Conservation (phyloP, 2,888 invertebrate genomes). For the Boloria selene region DNA sequence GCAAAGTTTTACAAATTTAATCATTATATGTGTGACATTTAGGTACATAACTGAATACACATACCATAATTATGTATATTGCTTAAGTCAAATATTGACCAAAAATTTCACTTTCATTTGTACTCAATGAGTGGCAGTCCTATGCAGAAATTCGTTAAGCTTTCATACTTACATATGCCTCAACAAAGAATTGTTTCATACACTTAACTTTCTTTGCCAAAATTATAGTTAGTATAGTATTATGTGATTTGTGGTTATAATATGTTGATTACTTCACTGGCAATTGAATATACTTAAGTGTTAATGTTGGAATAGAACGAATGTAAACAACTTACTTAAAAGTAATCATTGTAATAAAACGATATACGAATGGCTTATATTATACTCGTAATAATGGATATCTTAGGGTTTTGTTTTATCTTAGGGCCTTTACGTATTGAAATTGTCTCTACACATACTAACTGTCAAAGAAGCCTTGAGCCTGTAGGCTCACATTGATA, state of each 20-base stretch:
- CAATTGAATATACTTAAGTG: too few species aligned
- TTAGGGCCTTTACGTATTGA: too few species aligned
- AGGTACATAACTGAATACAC: neutral
- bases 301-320: too few species aligned
- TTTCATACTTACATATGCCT: conserved; percentile 36
- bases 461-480: too few species aligned
- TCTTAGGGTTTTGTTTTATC: too few species aligned
- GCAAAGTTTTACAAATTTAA: neutral
- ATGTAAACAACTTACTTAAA: too few species aligned
- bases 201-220: conserved; percentile 4
- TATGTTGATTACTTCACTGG: too few species aligned
- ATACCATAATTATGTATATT: conserved; percentile 40
- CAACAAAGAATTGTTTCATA: conserved; percentile 25
- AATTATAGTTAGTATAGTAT: neutral
- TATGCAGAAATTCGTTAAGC: conserved; percentile 48
- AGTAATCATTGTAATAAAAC: too few species aligned
- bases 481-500: too few species aligned
- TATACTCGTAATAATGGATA: too few species aligned
- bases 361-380: too few species aligned
- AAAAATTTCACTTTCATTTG: conserved; percentile 69
- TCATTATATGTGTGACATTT: neutral
- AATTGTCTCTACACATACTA: too few species aligned
- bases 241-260: neutral
- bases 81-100: conserved; percentile 64
- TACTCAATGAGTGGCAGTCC: conserved; percentile 37